Evolutionary conservation across 1,140 invertebrate species (phyloP), one percentile per base, ranked within the genome.

Genomic region (Melanaphis sacchari): DNA sequence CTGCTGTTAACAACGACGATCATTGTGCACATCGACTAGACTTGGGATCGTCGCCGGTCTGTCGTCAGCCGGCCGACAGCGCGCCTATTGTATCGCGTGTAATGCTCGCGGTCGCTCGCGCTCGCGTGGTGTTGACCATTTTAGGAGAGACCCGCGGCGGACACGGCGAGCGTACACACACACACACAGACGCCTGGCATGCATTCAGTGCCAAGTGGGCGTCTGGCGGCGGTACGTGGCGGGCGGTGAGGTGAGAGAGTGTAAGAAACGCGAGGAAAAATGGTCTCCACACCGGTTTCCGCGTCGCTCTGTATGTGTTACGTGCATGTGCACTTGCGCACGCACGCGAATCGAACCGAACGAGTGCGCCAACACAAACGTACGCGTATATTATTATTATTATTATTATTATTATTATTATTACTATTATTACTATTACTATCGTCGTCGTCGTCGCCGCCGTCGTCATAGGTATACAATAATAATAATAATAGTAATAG

Each of bases 81-180:
- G 46, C 11, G 5, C 11, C 1, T 49, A 15, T 49, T 49, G 46
- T 49, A 15, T 49, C n/a, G 46, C 18, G 46, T 49, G 46, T 49
- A 15, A 15, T 52, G 38, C 76, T 81, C n/a, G n/a, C 21, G 7
- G 26, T 49, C 22, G 43, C n/a, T 31, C 31, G 24, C 76, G 76
- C 41, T 66, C 90, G 91, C 5, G 8, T 26, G 31, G 66, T 52
- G 91, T 93, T 93, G 91, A 93, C 91, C 91, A 93, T 93, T 93
- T 93, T 93, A 93, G 91, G 91, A 93, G 91, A 93, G 91, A 82
- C 91, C 76, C 43, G 81, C 81, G 81, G 81, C 91, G n/a, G 43
- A 36, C 26, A 40, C 59, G 18, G 18, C 4, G 40, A 43, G 43
- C 9, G 40, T 7, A 36, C 76, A n/a, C 36, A 38, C 36, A 8